Conservation (phyloP, 2,113 vertebrate genomes). For the Syngnathus floridae region DNA sequence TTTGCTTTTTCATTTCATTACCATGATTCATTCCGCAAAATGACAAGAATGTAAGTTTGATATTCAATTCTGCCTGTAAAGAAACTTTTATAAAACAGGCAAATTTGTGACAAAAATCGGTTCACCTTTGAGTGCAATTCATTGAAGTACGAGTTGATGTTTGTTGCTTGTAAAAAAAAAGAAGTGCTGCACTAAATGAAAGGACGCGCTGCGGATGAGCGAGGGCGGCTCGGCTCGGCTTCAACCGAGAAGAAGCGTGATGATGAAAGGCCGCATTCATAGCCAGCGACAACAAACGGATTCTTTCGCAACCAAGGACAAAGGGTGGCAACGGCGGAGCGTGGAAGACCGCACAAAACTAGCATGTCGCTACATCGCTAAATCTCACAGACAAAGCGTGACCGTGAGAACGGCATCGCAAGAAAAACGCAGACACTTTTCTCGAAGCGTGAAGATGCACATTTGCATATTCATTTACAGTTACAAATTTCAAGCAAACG, state of each 20-base stretch:
- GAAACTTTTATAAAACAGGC: no score
- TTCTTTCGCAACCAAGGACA: slow-evolving; percentile 58
- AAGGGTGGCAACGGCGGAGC: slow-evolving; percentile 46
- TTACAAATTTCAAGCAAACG: no score
- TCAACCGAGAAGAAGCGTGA: slow-evolving; percentile 46
- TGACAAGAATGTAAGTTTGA: no score
- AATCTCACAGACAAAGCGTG: slow-evolving; percentile 55
- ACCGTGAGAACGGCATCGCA: slow-evolving; percentile 35
- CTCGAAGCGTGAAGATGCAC: not conserved
- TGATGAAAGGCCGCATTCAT: slow-evolving; percentile 71
- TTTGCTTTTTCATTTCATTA: no score
- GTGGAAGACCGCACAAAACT: slow-evolving; percentile 29
- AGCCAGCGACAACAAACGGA: slow-evolving; percentile 65
- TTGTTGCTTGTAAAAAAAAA: slow-evolving; percentile 28
- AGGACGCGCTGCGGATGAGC: slow-evolving; percentile 41
- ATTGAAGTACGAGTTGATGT: slow-evolving; percentile 44
- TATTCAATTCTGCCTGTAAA: no score
- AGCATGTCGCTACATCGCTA: slow-evolving; percentile 29
- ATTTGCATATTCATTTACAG: not conserved
- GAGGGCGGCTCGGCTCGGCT: slow-evolving; percentile 45
- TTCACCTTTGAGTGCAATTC: slow-evolving; percentile 51
- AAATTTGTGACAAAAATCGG: slow-evolving; percentile 22
- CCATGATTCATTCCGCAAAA: no score
- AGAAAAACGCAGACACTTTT: slow-evolving; percentile 6
- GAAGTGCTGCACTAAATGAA: slow-evolving; percentile 22